Evolutionary conservation across 2,113 vertebrate species (phyloP), one percentile per base, ranked within the genome.

Genomic region (Pterocles orientalis): DNA sequence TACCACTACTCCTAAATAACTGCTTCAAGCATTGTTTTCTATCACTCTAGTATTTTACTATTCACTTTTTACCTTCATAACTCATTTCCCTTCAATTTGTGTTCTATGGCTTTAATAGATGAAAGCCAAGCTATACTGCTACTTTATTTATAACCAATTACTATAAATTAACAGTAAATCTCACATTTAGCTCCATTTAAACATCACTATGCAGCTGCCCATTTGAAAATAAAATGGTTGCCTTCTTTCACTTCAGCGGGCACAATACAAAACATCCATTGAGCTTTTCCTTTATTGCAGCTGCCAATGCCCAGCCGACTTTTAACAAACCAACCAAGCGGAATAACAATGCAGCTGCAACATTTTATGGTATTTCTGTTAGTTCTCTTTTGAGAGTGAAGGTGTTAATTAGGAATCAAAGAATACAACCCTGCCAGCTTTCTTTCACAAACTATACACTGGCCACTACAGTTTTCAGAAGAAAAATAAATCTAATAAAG

Each of bases 371-470:
- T 97, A 97, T 98, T 98, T 98, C 98, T 98, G 97, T 97, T 97
- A 96, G 97, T 97, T 97, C 97, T 97, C 98, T 97, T 98, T 98
- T 97, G 97, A 98, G 97, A 98, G 95, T 95, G 96, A 98, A 98
- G 98, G 98, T 98, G 98, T 98, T 99, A 98, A 98, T 98, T 98
- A 98, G 98, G 98, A 98, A 98, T 98, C 97, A 98, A 98, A 98
- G 98, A 98, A 98, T 97, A 98, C 97, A 97, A 97, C 92, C 95
- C 97, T 97, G 97, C 98, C 97, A 98, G 98, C 88, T 97, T 98
- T 98, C 97, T 98, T 98, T 98, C 97, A 98, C 93, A 88, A 97
- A 97, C 97, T 97, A 97, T 97, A 97, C 96, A 97, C 95, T 97
- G 95, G 97, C 97, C 97, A 98, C 96, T 98, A 95, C 97, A 97